A percentile compares a stretch with the other conserved stretches of the same genome.
Evolutionary conservation across 2,797 vertebrate genomes (phyloP).

Genomic region (Pangasius djambal): DNA sequence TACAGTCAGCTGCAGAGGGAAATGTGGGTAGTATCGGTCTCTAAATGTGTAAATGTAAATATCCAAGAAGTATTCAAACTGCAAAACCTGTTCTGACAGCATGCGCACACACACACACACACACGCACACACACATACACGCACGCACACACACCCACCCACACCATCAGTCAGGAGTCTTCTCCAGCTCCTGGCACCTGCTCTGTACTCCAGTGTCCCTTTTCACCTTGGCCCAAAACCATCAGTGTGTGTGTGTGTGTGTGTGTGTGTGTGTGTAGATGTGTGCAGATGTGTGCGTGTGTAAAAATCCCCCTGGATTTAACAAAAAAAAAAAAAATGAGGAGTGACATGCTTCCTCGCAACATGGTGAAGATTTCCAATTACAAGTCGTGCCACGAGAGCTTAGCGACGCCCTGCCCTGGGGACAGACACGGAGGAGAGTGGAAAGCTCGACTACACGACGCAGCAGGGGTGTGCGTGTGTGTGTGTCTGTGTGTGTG

Average conservation of each 20-base stretch:
- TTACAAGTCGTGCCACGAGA: conserved; percentile 39
- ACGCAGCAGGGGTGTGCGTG: background rate
- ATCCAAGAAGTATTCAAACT: background rate
- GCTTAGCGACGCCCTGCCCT: conserved; percentile 24
- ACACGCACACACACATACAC: conserved; percentile 7
- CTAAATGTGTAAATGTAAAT: background rate
- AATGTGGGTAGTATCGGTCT: background rate
- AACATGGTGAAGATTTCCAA: conserved; percentile 49
- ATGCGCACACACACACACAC: background rate
- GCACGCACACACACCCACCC: conserved; percentile 47
- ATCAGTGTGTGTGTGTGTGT: conserved; percentile 14
- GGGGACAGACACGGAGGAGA: background rate
- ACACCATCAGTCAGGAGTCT: conserved; percentile 27
- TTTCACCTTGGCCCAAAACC: conserved; percentile 59
- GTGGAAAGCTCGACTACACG: background rate
- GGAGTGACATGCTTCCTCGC: conserved; percentile 19
- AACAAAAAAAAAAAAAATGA: conserved; percentile 4
- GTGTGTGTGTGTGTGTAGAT: background rate
- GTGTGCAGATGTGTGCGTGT: background rate
- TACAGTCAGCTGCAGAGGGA: too few relatives aligned
- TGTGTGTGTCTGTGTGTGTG: background rate
- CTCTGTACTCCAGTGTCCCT: conserved; percentile 26
- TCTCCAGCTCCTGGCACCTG: background rate
- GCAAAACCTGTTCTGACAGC: background rate
- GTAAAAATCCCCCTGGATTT: conserved; percentile 18